Percentiles rank a stretch among this genome's conserved stretches.
These are phyloP conservation scores for Drosophila borborema DNA, from an alignment of 2,888 invertebrate species.

Conservation along the genomic window DNA sequence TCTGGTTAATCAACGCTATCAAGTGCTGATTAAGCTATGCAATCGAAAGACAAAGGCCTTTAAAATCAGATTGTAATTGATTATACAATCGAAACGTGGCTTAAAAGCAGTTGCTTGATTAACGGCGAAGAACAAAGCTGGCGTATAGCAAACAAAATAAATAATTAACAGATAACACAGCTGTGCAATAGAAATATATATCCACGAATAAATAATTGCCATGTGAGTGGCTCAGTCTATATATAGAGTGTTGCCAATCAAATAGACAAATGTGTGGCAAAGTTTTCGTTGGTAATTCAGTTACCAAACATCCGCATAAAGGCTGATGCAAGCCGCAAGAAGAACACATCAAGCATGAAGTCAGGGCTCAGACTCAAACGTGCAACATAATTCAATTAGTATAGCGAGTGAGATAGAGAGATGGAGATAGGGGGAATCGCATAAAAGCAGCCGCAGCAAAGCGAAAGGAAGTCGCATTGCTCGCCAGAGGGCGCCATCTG, in stretches of 20 bases:
- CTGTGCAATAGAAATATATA: conserved; percentile 7
- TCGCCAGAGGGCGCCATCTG: conserved; percentile 21
- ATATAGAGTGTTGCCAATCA: conserved; percentile 7
- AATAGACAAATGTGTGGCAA: conserved; percentile 32
- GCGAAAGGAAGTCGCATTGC: conserved; percentile 50
- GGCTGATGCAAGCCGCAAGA: conserved; percentile 31
- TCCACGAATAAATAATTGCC: neutral
- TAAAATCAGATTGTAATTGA: conserved; percentile 1
- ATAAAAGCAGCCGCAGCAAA: conserved; percentile 34
- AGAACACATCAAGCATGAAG: conserved; percentile 67
- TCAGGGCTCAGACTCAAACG: conserved; percentile 42
- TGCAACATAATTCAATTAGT: conserved; percentile 80
- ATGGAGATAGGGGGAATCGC: neutral
- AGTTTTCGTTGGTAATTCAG: conserved; percentile 47
- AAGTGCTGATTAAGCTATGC: conserved; percentile 1
- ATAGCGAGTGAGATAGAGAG: neutral
- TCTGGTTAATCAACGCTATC: neutral
- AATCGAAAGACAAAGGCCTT: neutral
- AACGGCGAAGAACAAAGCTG: neutral
- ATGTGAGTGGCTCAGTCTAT: neutral
- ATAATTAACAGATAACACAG: conserved; percentile 11
- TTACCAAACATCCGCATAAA: conserved; percentile 70
- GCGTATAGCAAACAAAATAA: neutral
- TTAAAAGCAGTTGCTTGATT: conserved; percentile 8
- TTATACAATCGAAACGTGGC: neutral